Base-by-base conservation (phyloP, 2,797 vertebrate species). In the Gymnocypris eckloni region DNA sequence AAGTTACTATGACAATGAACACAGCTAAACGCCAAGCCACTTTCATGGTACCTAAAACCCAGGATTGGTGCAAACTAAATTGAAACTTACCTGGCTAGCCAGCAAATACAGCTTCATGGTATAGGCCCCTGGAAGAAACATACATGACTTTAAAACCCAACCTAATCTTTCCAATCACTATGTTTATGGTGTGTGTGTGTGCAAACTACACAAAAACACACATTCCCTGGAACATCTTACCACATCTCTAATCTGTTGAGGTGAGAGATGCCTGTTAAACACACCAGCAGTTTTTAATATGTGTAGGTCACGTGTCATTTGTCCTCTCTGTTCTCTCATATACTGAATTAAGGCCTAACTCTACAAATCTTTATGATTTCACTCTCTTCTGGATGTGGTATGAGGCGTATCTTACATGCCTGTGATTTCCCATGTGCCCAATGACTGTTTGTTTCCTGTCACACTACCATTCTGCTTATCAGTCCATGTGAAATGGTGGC, bases 361-460 rank as follows among this genome's bases (percentile, higher is more conserved):
- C 83, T 70, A 75, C 84, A 85, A 79, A 75, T 87, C 77, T 84
- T 87, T 89, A 87, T 84, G 81, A 86, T 66, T 84, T 86, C 33
- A 81, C 71, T 71, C 79, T 70, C 72, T 79, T 84, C 59, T 48
- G 37, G 37, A 43, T 22, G 48, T 67, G 66, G 79, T 37, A 67
- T 82, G 75, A 87, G 73, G 73, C 69, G 25, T 75, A 37, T 86
- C 69, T 79, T 43, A 81, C 81, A 84, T 37, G 70, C 28, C 86
- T 79, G 72, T 84, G 81, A 89, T 87, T 89, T 86, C 86, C 86
- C 88, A 71, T 77, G 85, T 41, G 82, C 45, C 77, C 66, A 70
- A 43, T 25, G 45, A 71, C 59, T 77, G 81, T 87, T 73, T 79
- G 61, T 76, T 56, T 28, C 50, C 54, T 80, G 61, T 88, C 70